Evolutionary conservation across 2,888 invertebrate genomes (phyloP).

Genomic region (Chalcis sispes): DNA sequence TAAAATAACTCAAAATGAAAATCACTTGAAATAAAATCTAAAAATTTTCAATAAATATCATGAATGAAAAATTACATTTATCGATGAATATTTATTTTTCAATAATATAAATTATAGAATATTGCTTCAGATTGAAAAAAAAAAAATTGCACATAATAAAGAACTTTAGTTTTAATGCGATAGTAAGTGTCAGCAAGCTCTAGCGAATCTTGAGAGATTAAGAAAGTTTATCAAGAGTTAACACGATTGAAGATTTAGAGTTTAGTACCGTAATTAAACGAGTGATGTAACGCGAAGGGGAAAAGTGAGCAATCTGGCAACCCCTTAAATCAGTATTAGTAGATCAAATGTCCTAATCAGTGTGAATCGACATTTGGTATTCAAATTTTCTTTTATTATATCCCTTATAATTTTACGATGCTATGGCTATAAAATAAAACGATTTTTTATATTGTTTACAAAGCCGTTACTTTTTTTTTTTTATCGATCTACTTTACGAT

Average conservation of each 20-base stretch:
- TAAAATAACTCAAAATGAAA: background rate
- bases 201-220: constrained; percentile 54
- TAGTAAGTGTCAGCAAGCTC: constrained; percentile 32
- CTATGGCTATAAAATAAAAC: constrained; percentile 16
- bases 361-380: constrained; percentile 57
- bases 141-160: constrained; percentile 20
- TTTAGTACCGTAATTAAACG: constrained; percentile 58
- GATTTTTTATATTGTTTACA: constrained; percentile 51
- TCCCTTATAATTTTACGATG: constrained; percentile 47
- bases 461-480: constrained; percentile 2
- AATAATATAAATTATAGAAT: no score
- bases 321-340: constrained; percentile 58
- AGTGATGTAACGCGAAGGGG: constrained; percentile 53
- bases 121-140: no score
- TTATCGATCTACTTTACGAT: constrained; percentile 22
- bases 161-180: background rate
- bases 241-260: constrained; percentile 56
- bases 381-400: constrained; percentile 55
- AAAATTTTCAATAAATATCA: no score
- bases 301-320: constrained; percentile 52
- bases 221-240: constrained; percentile 58
- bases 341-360: constrained; percentile 57
- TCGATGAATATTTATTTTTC: no score
- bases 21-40: no score
- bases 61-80: no score